Evolutionary conservation across 2,797 vertebrate species (phyloP), one percentile per base, ranked within the genome.

Genomic region (Morelia viridis): DNA sequence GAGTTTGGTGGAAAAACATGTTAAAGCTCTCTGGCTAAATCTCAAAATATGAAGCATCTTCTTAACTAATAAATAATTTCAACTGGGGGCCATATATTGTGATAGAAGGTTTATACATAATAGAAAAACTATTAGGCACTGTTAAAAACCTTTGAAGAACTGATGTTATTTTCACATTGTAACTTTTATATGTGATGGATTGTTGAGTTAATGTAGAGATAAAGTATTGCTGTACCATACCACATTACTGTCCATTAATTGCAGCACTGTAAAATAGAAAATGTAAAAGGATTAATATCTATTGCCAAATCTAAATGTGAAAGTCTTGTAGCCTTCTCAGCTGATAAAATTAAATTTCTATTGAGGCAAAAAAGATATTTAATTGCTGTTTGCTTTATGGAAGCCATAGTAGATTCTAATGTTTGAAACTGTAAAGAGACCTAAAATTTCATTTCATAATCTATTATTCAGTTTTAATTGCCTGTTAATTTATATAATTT

Each of bases 401-500:
- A 56, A 94, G 85, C 0, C 50, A 76, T 86, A 94, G 65, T 15
- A 85, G 94, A 0, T 4, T 91, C 8, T 88, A 87, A 7, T 93
- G 94, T 85, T 91, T 89, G 46, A 92, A 80, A 90, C 86, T 61
- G 9, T 60, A 83, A 19, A 13, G 11, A 41, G 5, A 93, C 80
- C 10, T 24, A 19, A 76, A 91, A 71, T 87, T 85, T 76, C 85
- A 87, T 87, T 85, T 87, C 64, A 76, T 76, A 87, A 71, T 56
- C 61, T 2, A 86, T 89, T 93, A 85, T 88, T 95, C 17, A 62
- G 9, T 91, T 94, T 94, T 85, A 64, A 76, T 91, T 76, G 31
- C 53, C 35, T 87, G 26, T 60, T 87, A 26, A 31, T 35, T 87
- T 87, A 71, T 76, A 85, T 76, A 28, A 87, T 87, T 87, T 60